Evolutionary conservation across 1,140 invertebrate species (phyloP).

Genomic region (Ericerus pela): DNA sequence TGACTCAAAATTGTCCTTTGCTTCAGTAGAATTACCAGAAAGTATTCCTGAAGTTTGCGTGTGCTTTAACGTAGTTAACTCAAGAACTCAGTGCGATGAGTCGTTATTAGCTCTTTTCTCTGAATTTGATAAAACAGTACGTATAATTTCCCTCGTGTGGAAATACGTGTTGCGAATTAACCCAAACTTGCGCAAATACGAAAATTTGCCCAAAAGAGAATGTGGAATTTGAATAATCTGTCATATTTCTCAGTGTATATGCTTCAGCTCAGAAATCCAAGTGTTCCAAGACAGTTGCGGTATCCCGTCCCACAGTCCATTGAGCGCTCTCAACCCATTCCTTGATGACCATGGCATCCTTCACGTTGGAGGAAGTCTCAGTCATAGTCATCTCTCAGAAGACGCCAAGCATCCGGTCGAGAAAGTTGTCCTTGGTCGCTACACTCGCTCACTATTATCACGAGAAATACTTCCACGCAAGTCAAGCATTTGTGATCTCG

Average conservation of each 20-base stretch:
- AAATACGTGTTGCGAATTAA: not conserved
- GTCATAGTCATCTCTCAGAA: not conserved
- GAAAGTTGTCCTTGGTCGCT: not conserved
- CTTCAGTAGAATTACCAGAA: not conserved
- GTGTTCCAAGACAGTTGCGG: not conserved
- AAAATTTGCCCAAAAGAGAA: not conserved
- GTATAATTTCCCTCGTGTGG: not conserved
- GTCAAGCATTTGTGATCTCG: not conserved
- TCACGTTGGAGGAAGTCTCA: not conserved
- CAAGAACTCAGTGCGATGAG: not conserved
- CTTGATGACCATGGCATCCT: not conserved
- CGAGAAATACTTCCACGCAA: not conserved
- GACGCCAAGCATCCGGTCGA: not conserved
- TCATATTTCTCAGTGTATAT: not conserved
- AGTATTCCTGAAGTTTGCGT: not conserved
- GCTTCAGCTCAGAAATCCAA: not conserved
- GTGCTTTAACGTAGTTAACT: not conserved
- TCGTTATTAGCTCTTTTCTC: not conserved
- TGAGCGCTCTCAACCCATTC: not conserved
- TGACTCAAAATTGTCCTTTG: not conserved
- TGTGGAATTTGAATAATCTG: not conserved
- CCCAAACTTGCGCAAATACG: not conserved
- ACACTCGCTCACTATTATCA: not conserved
- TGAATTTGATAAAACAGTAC: not conserved
- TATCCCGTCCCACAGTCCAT: not conserved